Evolutionary conservation across 2,888 invertebrate genomes (phyloP).

Genomic region (Leucophora obtusa): DNA sequence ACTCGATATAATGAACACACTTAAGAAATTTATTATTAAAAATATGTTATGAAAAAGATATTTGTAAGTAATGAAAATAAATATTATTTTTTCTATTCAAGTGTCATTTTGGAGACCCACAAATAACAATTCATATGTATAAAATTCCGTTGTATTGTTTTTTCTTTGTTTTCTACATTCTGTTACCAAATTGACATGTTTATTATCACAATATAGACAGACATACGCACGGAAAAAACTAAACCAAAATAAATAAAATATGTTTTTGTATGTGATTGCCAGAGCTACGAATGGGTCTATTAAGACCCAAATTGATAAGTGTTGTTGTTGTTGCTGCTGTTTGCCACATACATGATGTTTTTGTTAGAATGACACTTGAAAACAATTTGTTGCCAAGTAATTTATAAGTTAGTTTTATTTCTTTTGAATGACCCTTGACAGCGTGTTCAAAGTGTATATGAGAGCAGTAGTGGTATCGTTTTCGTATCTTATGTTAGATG

Average conservation of each 20-base stretch:
- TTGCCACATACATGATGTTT: conserved; percentile 33
- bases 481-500: conserved; percentile 30
- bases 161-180: conserved; percentile 30
- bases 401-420: conserved; percentile 59
- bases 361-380: conserved; percentile 61
- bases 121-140: conserved; percentile 15
- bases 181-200: conserved; percentile 60
- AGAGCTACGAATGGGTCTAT: neutral
- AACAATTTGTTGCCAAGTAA: conserved; percentile 65
- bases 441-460: conserved; percentile 6
- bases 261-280: conserved; percentile 8
- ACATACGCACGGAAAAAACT: conserved; percentile 7
- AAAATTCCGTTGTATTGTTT: conserved; percentile 21
- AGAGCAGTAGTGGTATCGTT: conserved; percentile 1
- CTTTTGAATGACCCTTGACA: conserved; percentile 60
- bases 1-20: conserved; percentile 10
- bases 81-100: conserved; percentile 11
- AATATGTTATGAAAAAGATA: conserved; percentile 23
- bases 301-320: conserved; percentile 2
- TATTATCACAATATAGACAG: conserved; percentile 54
- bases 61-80: conserved; percentile 31
- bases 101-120: conserved; percentile 35
- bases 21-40: conserved; percentile 8
- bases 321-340: conserved; percentile 19
- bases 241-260: conserved; percentile 42